phyloP scores from a whole-genome alignment of 2,888 invertebrate genomes.

The Phengaris alcon region DNA sequence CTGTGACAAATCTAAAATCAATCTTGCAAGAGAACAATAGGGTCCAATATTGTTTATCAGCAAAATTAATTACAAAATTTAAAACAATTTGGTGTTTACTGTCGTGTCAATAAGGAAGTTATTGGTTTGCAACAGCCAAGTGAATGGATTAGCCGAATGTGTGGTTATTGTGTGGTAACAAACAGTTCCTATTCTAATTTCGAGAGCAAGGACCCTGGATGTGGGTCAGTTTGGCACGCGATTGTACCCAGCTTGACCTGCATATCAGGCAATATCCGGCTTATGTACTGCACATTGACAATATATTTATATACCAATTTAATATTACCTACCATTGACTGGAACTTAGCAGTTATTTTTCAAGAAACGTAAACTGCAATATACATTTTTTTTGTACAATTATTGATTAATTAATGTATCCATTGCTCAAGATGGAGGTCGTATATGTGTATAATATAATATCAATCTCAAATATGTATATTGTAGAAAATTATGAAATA shows the following conservation, averaged over 20 bases:
- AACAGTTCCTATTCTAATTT: slow-evolving; percentile 32
- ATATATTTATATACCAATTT: background rate
- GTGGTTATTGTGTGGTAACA: slow-evolving; percentile 30
- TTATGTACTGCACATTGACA: background rate
- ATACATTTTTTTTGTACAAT: no score
- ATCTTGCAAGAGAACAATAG: slow-evolving; percentile 1
- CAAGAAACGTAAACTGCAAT: background rate
- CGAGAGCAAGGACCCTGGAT: slow-evolving; percentile 31
- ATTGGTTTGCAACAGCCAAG: slow-evolving; percentile 1
- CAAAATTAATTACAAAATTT: background rate
- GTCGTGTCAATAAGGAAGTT: background rate
- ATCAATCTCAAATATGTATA: no score
- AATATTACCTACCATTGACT: no score
- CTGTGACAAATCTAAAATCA: background rate
- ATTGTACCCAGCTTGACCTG: slow-evolving; percentile 19
- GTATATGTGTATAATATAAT: no score
- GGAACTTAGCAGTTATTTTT: no score
- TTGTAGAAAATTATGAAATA: no score
- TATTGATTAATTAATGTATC: no score
- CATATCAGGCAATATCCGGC: slow-evolving; percentile 25
- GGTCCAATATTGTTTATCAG: background rate
- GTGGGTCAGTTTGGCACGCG: slow-evolving; percentile 28
- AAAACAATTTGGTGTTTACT: slow-evolving; percentile 12
- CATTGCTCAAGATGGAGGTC: no score
- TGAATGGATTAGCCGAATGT: slow-evolving; percentile 31